Evolutionary conservation across 2,888 invertebrate species (phyloP).

Genomic region (Heliconius charithonia): DNA sequence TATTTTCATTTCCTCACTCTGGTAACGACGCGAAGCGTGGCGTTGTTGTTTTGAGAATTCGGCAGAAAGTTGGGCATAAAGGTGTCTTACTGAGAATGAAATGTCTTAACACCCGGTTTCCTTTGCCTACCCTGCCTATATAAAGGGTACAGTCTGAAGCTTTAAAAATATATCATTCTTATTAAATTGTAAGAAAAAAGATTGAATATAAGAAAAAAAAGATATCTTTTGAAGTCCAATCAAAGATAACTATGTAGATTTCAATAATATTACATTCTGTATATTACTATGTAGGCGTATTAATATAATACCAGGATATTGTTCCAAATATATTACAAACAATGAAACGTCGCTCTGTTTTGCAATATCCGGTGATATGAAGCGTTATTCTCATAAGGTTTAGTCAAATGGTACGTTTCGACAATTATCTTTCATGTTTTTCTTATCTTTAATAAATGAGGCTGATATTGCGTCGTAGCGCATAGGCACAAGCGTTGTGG

Average conservation of each 20-base stretch:
- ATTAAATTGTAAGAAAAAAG: not conserved
- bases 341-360: constrained; percentile 34
- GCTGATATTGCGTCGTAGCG: too few relatives aligned
- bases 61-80: too few relatives aligned
- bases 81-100: too few relatives aligned
- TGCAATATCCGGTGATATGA: constrained; percentile 37
- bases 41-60: too few relatives aligned
- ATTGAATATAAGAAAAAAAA: not conserved
- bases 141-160: too few relatives aligned
- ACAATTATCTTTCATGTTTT: constrained; percentile 63
- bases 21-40: too few relatives aligned
- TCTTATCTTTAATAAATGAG: constrained; percentile 54
- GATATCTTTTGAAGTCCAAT: not conserved
- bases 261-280: too few relatives aligned
- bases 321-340: constrained; percentile 33
- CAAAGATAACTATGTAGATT: not conserved
- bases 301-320: constrained; percentile 26
- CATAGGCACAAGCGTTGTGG: too few relatives aligned
- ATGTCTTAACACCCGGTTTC: too few relatives aligned
- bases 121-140: too few relatives aligned
- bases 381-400: constrained; percentile 24
- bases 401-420: constrained; percentile 50
- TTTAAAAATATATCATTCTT: not conserved
- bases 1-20: too few relatives aligned
- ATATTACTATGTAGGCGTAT: not conserved